A percentile compares a stretch with the other conserved stretches of the same genome.
Evolutionary conservation across 1,140 invertebrate species (phyloP).

Genomic region (Oryzaephilus surinamensis): DNA sequence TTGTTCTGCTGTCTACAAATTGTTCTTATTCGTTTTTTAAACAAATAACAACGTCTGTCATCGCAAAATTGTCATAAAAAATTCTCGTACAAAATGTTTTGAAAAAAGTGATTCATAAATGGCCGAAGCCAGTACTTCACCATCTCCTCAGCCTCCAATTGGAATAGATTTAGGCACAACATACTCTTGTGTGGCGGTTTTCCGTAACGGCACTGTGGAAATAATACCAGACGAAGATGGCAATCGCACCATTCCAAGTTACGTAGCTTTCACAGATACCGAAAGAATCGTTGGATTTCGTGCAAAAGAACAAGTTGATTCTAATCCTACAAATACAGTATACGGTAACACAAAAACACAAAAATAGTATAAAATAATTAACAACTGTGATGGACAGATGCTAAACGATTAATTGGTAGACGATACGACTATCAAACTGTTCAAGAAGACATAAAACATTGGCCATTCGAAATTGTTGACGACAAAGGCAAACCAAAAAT

Average conservation of each 20-base stretch:
- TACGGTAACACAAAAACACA: too few relatives aligned
- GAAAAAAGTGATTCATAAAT: neutral
- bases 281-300: slow-evolving; percentile 80
- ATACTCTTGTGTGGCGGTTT: slow-evolving; percentile 70
- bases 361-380: neutral
- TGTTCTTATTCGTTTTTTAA: too few relatives aligned
- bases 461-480: slow-evolving; percentile 53
- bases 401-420: slow-evolving; percentile 51
- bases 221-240: slow-evolving; percentile 91
- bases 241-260: slow-evolving; percentile 80
- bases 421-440: slow-evolving; percentile 57
- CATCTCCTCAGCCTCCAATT: neutral
- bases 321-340: slow-evolving; percentile 67
- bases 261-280: slow-evolving; percentile 83
- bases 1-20: too few relatives aligned
- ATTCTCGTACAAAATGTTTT: neutral
- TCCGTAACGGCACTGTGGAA: slow-evolving; percentile 76
- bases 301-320: slow-evolving; percentile 63
- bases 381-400: slow-evolving; percentile 39
- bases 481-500: slow-evolving; percentile 50
- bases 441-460: slow-evolving; percentile 52
- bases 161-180: too few relatives aligned
- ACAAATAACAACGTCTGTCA: neutral
- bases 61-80: neutral
- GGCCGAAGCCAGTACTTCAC: neutral